A percentile compares a stretch with the other conserved stretches of the same genome.
These are phyloP conservation scores for Mesembrinibis cayennensis DNA, from an alignment of 2,113 vertebrate genomes.

Conservation along the genomic window DNA sequence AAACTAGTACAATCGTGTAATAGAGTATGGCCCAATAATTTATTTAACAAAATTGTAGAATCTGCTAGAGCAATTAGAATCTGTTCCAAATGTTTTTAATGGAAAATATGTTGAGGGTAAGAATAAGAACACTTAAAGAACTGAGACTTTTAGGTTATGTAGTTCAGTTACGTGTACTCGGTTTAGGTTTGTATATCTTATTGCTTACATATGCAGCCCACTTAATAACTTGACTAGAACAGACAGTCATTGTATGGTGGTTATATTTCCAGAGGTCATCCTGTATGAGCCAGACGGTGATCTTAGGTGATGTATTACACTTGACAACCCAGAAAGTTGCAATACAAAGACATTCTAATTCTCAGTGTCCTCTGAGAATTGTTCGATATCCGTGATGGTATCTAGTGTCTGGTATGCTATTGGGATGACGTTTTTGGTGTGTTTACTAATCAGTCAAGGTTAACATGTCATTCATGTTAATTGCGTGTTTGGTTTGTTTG, in stretches of 20 bases:
- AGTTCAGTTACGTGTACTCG: not conserved
- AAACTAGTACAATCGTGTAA: slow-evolving; percentile 71
- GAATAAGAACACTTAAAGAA: not conserved
- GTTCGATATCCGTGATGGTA: slow-evolving; percentile 42
- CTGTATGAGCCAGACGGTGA: slow-evolving; percentile 15
- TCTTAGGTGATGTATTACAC: slow-evolving; percentile 45
- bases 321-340: slow-evolving; percentile 53
- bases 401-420: slow-evolving; percentile 7
- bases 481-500: not conserved
- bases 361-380: slow-evolving; percentile 21
- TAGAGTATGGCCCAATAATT: slow-evolving; percentile 65
- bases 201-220: slow-evolving; percentile 59
- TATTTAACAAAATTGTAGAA: slow-evolving; percentile 60
- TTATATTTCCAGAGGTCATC: slow-evolving; percentile 54
- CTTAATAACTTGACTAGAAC: slow-evolving; percentile 50
- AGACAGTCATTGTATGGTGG: slow-evolving; percentile 43
- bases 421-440: slow-evolving; percentile 22
- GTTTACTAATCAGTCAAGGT: slow-evolving; percentile 31
- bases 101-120: slow-evolving; percentile 49
- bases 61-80: slow-evolving; percentile 78
- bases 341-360: slow-evolving; percentile 46
- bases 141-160: not conserved
- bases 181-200: slow-evolving; percentile 45
- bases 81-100: slow-evolving; percentile 48
- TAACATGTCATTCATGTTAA: not conserved